These are phyloP conservation scores for Thera britannica DNA, from an alignment of 2,888 invertebrate species.

Conservation along the genomic window DNA sequence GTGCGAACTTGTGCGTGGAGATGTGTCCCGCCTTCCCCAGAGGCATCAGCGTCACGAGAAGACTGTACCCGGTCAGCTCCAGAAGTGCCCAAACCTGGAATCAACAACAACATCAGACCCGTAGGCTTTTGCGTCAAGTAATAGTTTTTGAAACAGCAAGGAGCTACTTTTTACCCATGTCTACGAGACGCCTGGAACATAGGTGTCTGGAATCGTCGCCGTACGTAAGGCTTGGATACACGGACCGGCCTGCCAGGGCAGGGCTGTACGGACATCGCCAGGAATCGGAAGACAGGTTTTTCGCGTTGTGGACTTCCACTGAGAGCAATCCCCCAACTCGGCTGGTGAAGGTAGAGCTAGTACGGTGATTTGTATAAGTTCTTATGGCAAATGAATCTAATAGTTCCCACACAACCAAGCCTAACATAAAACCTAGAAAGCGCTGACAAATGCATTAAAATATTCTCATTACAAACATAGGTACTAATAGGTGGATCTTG, in stretches of 20 bases:
- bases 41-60: slow-evolving; percentile 70
- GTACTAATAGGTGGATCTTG: neutral
- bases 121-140: neutral
- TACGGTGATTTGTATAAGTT: too few species aligned
- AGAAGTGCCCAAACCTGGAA: slow-evolving; percentile 69
- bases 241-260: slow-evolving; percentile 15
- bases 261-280: slow-evolving; percentile 14
- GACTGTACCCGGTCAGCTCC: slow-evolving; percentile 64
- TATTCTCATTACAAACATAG: too few species aligned
- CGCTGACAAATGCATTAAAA: too few species aligned
- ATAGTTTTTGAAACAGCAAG: too few species aligned
- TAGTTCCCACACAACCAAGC: too few species aligned
- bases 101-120: neutral
- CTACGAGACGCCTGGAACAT: too few species aligned
- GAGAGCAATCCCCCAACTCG: slow-evolving; percentile 14
- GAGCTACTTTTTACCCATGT: too few species aligned
- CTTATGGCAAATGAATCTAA: too few species aligned
- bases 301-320: slow-evolving; percentile 11
- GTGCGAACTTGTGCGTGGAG: slow-evolving; percentile 59
- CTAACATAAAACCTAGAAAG: too few species aligned
- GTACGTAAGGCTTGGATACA: slow-evolving; percentile 19
- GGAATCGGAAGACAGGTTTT: slow-evolving; percentile 13
- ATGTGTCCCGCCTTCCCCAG: slow-evolving; percentile 59
- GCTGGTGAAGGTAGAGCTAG: neutral
- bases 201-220: neutral